Base-by-base conservation (phyloP, 2,797 vertebrate genomes). In the Chiroxiphia lanceolata region DNA sequence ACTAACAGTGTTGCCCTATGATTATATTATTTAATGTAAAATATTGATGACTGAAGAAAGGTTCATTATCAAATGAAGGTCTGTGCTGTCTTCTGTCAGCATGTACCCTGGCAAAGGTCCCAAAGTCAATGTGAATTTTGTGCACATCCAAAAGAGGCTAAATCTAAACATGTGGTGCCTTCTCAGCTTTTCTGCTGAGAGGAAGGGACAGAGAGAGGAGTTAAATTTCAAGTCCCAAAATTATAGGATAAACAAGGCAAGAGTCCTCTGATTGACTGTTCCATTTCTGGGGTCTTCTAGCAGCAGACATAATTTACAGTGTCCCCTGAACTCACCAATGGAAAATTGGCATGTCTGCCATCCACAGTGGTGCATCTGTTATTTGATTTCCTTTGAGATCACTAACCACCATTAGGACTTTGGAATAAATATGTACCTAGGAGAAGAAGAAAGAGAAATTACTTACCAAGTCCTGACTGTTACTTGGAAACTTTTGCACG, bases 401-500 rank as follows among this genome's bases (percentile, higher is more conserved):
- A 45, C 38, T 92, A 92, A 83, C 70, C 38, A 83, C 61, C 71
- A 36, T 45, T 25, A 91, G 81, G 68, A 93, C 94, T 95, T 72
- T 92, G 92, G 72, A 94, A 89, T 83, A 87, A 93, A 91, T 57
- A 38, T 56, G 15, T 36, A 91, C 69, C 79, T 85, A 68, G 78
- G 31, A 91, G 81, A 50, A 95, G 71, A 79, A 83, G 84, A 63
- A 94, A 94, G 94, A 95, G 94, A 95, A 91, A 81, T 77, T 1
- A 83, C 64, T 93, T 89, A 91, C 85, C 38, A n/a, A 90, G 68
- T 87, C 68, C 63, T 95, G 84, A 74, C 76, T 87, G 61, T 63
- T 93, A 90, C 91, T 80, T 96, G 95, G 96, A 96, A 97, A 97
- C n/a, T 91, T 94, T 94, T 87, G 91, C 95, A 94, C 69, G 45